Base-by-base conservation (phyloP, 2,113 vertebrate species). In the Platycercus adscitus region DNA sequence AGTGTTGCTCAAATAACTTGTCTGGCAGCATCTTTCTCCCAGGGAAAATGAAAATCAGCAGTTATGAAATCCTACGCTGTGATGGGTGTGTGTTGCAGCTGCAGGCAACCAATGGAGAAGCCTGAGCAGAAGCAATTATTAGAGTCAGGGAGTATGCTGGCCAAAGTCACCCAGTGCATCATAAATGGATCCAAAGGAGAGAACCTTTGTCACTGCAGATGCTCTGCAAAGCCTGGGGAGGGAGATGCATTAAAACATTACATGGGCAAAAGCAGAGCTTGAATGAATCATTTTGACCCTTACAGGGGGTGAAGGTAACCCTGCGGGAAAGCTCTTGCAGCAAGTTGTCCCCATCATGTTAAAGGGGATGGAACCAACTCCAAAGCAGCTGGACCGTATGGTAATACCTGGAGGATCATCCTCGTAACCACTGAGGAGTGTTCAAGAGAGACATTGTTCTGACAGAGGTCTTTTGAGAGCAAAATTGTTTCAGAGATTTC, bases 81-180 rank as follows among this genome's bases (percentile, higher is more conserved):
- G n/a, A 53, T 2, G 2, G 7, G 18, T 0, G 1, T 13, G 33
- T 29, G 82, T 29, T 0, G 2, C 10, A 0, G 60, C 75, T 2
- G 8, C 49, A 12, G 37, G 60, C 33, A 33, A 14, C 29, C 37
- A 65, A 44, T 1, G 0, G 20, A 2, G 26, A 35, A 75, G 35
- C 26, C 47, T 0, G 3, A 56, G 83, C 31, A 50, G 83, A 70
- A 87, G 17, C 2, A 2, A 17, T 16, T 35, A 29, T 17, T 15
- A 19, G 18, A 44, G 7, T 25, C 20, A n/a, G 7, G 18, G 28
- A 66, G 66, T 2, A 6, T 2, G 1, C 29, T 6, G 13, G 28
- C 52, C n/a, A 47, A 16, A 68, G 35, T n/a, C 53, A 44, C 18
- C 19, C 19, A n/a, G 26, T 18, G 16, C 60, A 39, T 37, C 41